A percentile compares a stretch with the other conserved stretches of the same genome.
phyloP scores from a whole-genome alignment of 2,888 invertebrate genomes.

The Stenchaetothrips biformis region DNA sequence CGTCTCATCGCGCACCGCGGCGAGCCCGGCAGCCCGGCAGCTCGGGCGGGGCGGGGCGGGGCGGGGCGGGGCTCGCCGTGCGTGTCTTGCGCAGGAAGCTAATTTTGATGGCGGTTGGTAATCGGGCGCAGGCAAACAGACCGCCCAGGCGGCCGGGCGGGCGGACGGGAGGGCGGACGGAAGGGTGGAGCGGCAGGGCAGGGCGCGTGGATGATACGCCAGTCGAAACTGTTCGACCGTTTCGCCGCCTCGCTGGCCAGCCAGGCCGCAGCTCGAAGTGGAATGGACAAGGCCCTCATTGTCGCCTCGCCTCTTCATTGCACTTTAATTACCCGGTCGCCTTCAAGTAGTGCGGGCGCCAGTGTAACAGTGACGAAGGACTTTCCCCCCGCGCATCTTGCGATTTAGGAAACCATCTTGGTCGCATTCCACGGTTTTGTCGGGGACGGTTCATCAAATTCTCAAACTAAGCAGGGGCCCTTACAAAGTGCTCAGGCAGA shows the following conservation, averaged over 20 bases:
- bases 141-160: not conserved
- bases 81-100: constrained; percentile 21
- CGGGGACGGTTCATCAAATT: too few relatives aligned
- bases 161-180: not conserved
- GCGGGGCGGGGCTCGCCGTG: not conserved
- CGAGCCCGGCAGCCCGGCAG: not conserved
- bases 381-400: too few relatives aligned
- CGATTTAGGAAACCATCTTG: too few relatives aligned
- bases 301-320: not conserved
- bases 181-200: not conserved
- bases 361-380: too few relatives aligned
- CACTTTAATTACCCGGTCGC: not conserved
- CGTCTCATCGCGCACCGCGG: not conserved
- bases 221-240: too few relatives aligned
- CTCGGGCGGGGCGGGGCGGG: not conserved
- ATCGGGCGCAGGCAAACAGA: constrained; percentile 22
- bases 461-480: too few relatives aligned
- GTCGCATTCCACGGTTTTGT: too few relatives aligned
- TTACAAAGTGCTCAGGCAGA: too few relatives aligned
- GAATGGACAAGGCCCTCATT: not conserved
- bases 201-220: too few relatives aligned
- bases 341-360: not conserved
- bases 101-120: constrained; percentile 21
- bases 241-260: too few relatives aligned
- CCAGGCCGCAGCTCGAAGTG: too few relatives aligned